These are phyloP conservation scores for Phymatocera aterrima DNA, from an alignment of 2,888 invertebrate species.

Conservation along the genomic window DNA sequence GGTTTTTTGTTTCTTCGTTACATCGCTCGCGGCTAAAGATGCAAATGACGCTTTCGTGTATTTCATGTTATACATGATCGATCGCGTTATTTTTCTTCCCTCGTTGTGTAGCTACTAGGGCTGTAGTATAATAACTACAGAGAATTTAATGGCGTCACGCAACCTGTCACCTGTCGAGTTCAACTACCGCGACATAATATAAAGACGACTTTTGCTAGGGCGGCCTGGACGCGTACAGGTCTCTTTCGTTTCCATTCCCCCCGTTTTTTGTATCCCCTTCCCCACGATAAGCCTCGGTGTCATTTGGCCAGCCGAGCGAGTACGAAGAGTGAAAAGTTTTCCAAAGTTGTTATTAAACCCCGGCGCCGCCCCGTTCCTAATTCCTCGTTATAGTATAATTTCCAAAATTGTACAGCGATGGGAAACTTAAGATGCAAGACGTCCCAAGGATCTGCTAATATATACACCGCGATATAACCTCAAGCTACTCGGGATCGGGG, in stretches of 20 bases:
- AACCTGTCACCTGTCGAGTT: constrained; percentile 44
- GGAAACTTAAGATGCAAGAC: background rate
- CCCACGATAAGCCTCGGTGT: background rate
- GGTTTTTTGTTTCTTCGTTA: background rate
- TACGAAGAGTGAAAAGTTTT: background rate
- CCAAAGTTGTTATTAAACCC: background rate
- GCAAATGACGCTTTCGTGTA: background rate
- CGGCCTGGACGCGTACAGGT: background rate
- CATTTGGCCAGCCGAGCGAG: background rate
- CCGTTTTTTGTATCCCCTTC: too few species aligned
- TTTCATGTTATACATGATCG: constrained; percentile 31
- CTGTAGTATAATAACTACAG: too few species aligned
- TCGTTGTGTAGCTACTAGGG: constrained; percentile 9
- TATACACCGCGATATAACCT: background rate
- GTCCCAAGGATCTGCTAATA: background rate
- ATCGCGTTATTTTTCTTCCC: constrained; percentile 31
- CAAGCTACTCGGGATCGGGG: background rate
- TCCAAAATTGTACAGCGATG: background rate
- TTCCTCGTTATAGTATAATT: too few species aligned
- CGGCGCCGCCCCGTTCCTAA: background rate
- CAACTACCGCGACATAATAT: constrained; percentile 36
- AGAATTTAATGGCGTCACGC: constrained; percentile 41
- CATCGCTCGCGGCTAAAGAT: background rate
- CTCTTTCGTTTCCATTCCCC: background rate
- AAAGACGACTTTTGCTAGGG: constrained; percentile 30